These are phyloP conservation scores for Taenaris catops DNA, from an alignment of 2,888 invertebrate species.

Conservation along the genomic window DNA sequence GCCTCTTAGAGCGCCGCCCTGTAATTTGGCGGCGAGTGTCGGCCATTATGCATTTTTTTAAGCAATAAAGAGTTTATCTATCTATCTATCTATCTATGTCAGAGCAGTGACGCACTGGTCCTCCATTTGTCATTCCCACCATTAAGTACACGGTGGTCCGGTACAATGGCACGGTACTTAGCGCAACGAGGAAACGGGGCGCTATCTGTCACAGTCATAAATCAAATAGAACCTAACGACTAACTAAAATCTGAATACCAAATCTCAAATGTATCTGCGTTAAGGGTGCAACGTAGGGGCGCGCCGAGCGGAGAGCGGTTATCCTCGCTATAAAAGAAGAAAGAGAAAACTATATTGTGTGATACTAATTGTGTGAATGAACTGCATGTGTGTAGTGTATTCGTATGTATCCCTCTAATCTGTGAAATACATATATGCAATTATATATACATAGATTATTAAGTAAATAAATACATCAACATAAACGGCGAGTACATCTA, in stretches of 20 bases:
- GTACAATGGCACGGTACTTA: conserved; percentile 13
- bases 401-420: no score
- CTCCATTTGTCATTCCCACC: conserved; percentile 8
- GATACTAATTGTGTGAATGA: no score
- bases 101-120: background rate
- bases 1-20: conserved; percentile 70
- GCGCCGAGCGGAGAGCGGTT: conserved; percentile 15
- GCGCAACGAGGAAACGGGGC: conserved; percentile 19
- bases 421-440: no score
- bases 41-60: no score
- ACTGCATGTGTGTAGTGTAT: no score
- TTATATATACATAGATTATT: no score
- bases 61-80: no score
- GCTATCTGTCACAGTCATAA: conserved; percentile 37
- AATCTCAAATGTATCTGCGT: conserved; percentile 33
- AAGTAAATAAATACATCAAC: no score
- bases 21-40: conserved; percentile 80
- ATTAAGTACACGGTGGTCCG: conserved; percentile 9
- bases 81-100: no score
- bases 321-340: no score
- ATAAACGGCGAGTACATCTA: no score
- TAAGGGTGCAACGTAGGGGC: conserved; percentile 2
- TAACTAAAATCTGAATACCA: conserved; percentile 61
- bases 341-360: no score
- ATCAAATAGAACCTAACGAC: conserved; percentile 51